Evolutionary conservation across 2,888 invertebrate genomes (phyloP), one percentile per base, ranked within the genome.

Genomic region (Gibbula magus): DNA sequence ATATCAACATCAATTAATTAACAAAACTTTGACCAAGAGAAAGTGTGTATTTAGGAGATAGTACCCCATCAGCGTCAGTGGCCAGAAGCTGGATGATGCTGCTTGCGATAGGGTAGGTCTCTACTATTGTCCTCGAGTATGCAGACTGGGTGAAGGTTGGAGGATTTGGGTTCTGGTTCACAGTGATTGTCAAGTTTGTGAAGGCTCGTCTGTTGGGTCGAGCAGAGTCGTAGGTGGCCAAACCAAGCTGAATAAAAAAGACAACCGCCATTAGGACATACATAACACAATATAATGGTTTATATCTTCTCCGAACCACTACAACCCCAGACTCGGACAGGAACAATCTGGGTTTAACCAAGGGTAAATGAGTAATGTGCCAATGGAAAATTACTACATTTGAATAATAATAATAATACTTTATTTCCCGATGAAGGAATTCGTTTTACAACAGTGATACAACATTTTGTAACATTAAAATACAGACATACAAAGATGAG

Each of bases 61-160:
- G 29, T 83, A 91, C 90, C 78, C 86, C 85, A 83, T 91, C 91
- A 35, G 80, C 82, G 81, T 91, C 91, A 16, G 83, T 83, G 0
- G 88, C 89, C 7, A 75, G 35, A 0, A 88, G 81, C 18, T 84
- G 83, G 18, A 90, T 82, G 3, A 91, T 82, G 16, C 84, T 83
- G 1, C 84, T 79, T 13, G 89, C 89, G 7, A 90, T 83, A 1
- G 84, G 81, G 78, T 82, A 87, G 76, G 87, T 87, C 70, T 91
- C 91, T 1, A 87, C 76, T 1, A 91, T 86, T 8, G 81, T 86
- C 67, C 83, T 81, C 4, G 77, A 76, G 77, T 88, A 91, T 5
- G 29, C 61, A 29, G 77, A 76, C 54, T 79, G 81, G 22, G 66
- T 76, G 79, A 88, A 88, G 0, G 81, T 79, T 0, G 91, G 91